Evolutionary conservation across 2,113 vertebrate genomes (phyloP), one percentile per base, ranked within the genome.

Genomic region (Struthio camelus): DNA sequence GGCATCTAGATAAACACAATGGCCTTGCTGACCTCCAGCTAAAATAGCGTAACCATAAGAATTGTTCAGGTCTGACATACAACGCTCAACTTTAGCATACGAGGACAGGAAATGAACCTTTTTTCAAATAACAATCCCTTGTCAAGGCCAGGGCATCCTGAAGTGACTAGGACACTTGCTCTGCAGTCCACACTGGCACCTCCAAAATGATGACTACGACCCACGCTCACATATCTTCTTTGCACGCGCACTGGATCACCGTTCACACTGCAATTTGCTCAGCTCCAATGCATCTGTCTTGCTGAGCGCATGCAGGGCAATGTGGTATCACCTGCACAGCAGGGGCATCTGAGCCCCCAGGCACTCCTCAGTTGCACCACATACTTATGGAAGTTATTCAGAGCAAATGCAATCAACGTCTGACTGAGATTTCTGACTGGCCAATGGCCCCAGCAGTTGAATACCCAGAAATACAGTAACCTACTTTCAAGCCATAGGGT

Each of bases 231-330:
- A 50, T 0, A 2, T 48, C 11, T 54, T 32, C 56, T 80, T 59
- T 77, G 53, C 54, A 20, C 4, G 8, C 54, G 25, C 50, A 30
- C 18, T 6, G 18, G 36, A 38, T 51, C 3, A 0, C 23, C 66
- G 53, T 51, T 69, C 32, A 28, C 5, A 3, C 23, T 69, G n/a
- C 19, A 42, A 8, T 19, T 36, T 51, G 28, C 36, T 12, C 32
- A 46, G 40, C 50, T 65, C 27, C 0, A 0, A 27, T 1, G 1
- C 30, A 42, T 32, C 48, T 71, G 30, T 69, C 34, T 66, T 48
- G 28, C 0, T 0, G 18, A 72, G 7, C 22, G 11, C 4, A 12
- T 9, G 36, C 19, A 78, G 53, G 53, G 56, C 32, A n/a, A 59
- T 15, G 44, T 6, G 15, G 44, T 20, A 38, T 14, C n/a, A 28